phyloP scores from a whole-genome alignment of 2,888 invertebrate genomes.

The Lithophane socia region DNA sequence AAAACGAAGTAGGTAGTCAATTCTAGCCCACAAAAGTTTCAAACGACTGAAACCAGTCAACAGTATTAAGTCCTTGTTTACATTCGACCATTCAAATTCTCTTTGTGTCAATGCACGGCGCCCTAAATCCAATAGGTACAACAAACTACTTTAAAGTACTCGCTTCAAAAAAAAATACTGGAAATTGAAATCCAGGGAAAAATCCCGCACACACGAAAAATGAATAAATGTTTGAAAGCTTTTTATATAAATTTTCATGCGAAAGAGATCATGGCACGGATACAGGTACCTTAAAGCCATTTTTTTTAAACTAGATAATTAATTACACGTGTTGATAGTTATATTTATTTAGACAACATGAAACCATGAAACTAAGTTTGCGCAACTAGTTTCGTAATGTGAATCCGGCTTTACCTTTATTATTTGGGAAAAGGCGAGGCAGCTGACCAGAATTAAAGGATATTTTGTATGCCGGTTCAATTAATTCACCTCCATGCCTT shows the following conservation, averaged over 20 bases:
- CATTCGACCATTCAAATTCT: constrained; percentile 44
- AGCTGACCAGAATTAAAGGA: too few relatives aligned
- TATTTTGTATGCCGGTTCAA: background rate
- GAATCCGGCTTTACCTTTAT: too few relatives aligned
- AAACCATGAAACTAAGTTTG: too few relatives aligned
- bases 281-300: background rate
- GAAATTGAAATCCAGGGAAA: too few relatives aligned
- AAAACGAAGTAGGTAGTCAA: constrained; percentile 2
- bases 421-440: too few relatives aligned
- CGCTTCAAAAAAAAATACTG: background rate
- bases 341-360: too few relatives aligned
- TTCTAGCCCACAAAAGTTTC: constrained; percentile 28
- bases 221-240: background rate
- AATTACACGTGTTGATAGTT: too few relatives aligned
- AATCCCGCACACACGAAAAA: background rate
- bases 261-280: background rate
- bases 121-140: background rate
- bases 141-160: background rate
- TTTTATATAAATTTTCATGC: background rate
- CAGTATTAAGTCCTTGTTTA: constrained; percentile 40
- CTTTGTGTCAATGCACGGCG: constrained; percentile 27
- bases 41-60: constrained; percentile 32
- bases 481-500: background rate
- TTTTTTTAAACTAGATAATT: too few relatives aligned
- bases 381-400: too few relatives aligned